Base-by-base conservation (phyloP, 1,140 invertebrate species). In the Aphelenchoides besseyi region DNA sequence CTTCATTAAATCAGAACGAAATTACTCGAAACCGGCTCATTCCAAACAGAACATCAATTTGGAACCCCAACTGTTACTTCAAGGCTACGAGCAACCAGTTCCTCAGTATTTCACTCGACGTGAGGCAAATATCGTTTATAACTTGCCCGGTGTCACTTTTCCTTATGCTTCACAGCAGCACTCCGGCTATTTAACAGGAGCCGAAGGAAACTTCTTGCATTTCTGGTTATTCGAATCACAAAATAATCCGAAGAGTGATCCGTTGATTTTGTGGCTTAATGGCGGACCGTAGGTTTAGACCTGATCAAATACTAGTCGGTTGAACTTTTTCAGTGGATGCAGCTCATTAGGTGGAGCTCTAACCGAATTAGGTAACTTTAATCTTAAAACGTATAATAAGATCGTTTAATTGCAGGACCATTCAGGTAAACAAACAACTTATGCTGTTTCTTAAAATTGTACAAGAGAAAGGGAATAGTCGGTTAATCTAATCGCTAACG, bases 321-420 rank as follows among this genome's bases (percentile, higher is more conserved):
- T n/a, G n/a, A n/a, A n/a, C n/a, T n/a, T n/a, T n/a, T n/a, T n/a
- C n/a, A n/a, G n/a, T 62, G 87, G 87, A 0, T 87, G 87, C 72
- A 85, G 85, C 70, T 88, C 86, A 28, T 68, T 87, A 48, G 75
- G 29, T 48, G 88, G 88, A 3, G 74, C 88, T 1, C 80, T 89
- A 3, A 85, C 83, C 67, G 88, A 89, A 79, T 80, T 87, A 73
- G 88, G 88, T 2, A 88, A 88, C n/a, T 87, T 86, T 74, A 78
- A 72, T 59, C 74, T 86, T 1, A 74, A 70, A 18, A 29, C 36
- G 48, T n/a, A n/a, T n/a, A n/a, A n/a, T n/a, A n/a, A n/a, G n/a
- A n/a, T n/a, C n/a, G n/a, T n/a, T n/a, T n/a, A n/a, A n/a, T n/a
- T n/a, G n/a, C n/a, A n/a, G n/a, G n/a, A n/a, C n/a, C n/a, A n/a